Evolutionary conservation across 35 echinoderm and acorn worm species (phyloP).

Genomic region (Patiria miniata): DNA sequence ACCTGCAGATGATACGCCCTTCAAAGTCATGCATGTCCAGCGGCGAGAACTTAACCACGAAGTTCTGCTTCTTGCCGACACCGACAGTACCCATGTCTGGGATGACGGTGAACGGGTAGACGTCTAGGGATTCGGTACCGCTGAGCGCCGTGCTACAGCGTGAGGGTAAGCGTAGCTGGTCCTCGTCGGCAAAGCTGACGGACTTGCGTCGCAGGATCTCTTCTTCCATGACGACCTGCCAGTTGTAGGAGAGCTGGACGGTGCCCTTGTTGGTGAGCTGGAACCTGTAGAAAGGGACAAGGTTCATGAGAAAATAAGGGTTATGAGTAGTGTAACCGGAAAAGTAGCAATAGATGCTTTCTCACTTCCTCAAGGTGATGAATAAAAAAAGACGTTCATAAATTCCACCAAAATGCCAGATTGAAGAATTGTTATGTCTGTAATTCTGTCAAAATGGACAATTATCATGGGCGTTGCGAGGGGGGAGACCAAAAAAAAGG

Average conservation of each 20-base stretch:
- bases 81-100: constrained; percentile 77
- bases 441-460: too few species aligned
- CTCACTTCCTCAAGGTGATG: too few species aligned
- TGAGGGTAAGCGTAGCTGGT: constrained; percentile 81
- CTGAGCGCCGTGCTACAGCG: constrained; percentile 69
- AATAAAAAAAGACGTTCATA: too few species aligned
- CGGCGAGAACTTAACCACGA: constrained; percentile 93
- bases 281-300: constrained; percentile 53
- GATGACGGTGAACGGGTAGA: constrained; percentile 83
- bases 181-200: constrained; percentile 96
- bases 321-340: too few species aligned
- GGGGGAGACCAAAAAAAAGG: too few species aligned
- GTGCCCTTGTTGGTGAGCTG: constrained; percentile 91
- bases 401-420: too few species aligned
- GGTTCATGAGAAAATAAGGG: too few species aligned
- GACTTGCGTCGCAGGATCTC: constrained; percentile 72
- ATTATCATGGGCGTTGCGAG: too few species aligned
- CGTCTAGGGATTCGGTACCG: constrained; percentile 30
- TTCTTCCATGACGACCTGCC: constrained; percentile 98
- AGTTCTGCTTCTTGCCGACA: constrained; percentile 98
- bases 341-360: too few species aligned
- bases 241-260: constrained; percentile 84
- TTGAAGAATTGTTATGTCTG: too few species aligned
- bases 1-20: constrained; percentile 98
- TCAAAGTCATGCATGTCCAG: constrained; percentile 95